Evolutionary conservation across 2,113 vertebrate genomes (phyloP), one percentile per base, ranked within the genome.

Genomic region (Chaetodon auriga): DNA sequence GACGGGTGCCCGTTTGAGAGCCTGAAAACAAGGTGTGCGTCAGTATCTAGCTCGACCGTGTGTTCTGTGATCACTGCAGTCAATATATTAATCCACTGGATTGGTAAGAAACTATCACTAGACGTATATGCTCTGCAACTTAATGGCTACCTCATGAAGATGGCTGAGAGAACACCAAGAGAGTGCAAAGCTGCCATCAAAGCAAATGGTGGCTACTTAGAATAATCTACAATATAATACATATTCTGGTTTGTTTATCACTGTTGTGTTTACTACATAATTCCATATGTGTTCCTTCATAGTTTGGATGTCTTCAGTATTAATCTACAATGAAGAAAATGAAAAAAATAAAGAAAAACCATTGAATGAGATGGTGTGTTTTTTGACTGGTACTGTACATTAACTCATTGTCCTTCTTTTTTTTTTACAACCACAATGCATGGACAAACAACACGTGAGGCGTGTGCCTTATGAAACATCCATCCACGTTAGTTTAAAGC

Each of bases 21-120:
- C 63, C 30, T 68, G 21, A 55, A n/a, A 66, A 65, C 21, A 61
- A 86, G 64, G 48, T 57, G 23, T 69, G 53, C 61, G 53, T 30
- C 7, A 48, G 48, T 0, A 4, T 36, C 12, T 41, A n/a, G 8
- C n/a, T 1, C 21, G 9, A 57, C 55, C 13, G 11, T n/a, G 23
- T 18, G 36, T 16, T 23, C 49, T 15, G 7, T 60, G 19, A 60
- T 60, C 23, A 23, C 23, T 45, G 48, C 8, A 36, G 71, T 45
- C 5, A 45, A 45, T 45, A 43, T 55, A 14, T 6, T 7, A 11
- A 51, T 36, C 23, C 4, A 4, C 2, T 75, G 45, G 13, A 62
- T 2, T 25, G 14, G 14, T 66, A 66, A 36, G 8, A 2, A 38
- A 38, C 12, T 2, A 23, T 55, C 13, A 23, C 36, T 38, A n/a